Percentiles rank a stretch among this genome's conserved stretches.
These are phyloP conservation scores for Natator depressus DNA, from an alignment of 2,113 vertebrate species.

Conservation along the genomic window DNA sequence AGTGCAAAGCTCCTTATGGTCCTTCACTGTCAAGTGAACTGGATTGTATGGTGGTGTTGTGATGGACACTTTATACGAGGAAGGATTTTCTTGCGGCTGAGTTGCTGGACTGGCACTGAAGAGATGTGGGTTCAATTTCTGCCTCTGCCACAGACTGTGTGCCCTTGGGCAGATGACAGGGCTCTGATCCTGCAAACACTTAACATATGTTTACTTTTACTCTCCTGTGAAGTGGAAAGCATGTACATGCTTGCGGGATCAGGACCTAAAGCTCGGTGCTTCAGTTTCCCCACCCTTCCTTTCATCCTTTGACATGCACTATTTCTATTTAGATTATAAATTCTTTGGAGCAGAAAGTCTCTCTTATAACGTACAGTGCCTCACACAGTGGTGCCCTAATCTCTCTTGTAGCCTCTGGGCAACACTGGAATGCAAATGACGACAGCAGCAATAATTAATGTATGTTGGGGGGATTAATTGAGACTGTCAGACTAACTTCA, in stretches of 20 bases:
- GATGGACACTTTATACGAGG: not conserved
- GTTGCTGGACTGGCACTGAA: not conserved
- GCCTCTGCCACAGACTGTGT: not conserved
- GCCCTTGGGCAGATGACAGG: not conserved
- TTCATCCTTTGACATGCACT: not conserved
- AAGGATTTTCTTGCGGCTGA: not conserved
- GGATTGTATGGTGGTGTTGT: not conserved
- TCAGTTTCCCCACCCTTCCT: not conserved
- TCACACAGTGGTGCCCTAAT: not conserved
- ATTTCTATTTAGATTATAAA: accelerated
- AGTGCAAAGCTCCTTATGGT: not conserved
- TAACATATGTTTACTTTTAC: not conserved
- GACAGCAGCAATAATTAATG: not conserved
- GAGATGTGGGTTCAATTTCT: accelerated
- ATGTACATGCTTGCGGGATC: not conserved
- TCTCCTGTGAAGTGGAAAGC: not conserved
- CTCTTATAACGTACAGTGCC: not conserved
- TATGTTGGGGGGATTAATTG: not conserved
- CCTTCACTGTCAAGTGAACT: not conserved
- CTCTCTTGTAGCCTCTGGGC: not conserved
- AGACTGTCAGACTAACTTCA: not conserved
- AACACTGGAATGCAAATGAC: not conserved
- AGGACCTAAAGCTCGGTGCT: not conserved
- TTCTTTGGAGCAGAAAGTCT: too few species aligned
- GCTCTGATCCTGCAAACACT: not conserved